Percentiles rank a stretch among this genome's conserved stretches.
Evolutionary conservation across 2,888 invertebrate species (phyloP).

Genomic region (Bombylius major): DNA sequence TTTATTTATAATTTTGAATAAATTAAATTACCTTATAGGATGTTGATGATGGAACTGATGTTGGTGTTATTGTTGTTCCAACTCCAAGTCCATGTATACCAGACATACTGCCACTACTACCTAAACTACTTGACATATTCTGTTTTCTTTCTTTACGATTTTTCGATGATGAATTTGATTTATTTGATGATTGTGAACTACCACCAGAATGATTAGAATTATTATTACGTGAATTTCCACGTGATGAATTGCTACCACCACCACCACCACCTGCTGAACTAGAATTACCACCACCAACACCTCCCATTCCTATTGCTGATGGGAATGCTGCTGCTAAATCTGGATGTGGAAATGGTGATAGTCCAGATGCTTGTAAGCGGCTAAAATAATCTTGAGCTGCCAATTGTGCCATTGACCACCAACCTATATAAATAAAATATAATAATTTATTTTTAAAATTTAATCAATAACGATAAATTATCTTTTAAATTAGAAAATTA

Average conservation of each 20-base stretch:
- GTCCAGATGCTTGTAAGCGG: slow-evolving; percentile 65
- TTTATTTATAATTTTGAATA: not conserved
- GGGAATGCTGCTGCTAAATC: slow-evolving; percentile 48
- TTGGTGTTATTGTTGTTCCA: slow-evolving; percentile 29
- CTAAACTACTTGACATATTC: slow-evolving; percentile 29
- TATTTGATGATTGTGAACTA: slow-evolving; percentile 23
- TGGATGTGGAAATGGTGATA: slow-evolving; percentile 55
- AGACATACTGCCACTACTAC: slow-evolving; percentile 24
- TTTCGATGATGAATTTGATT: slow-evolving; percentile 28
- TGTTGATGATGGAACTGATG: slow-evolving; percentile 22
- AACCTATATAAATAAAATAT: slow-evolving; percentile 46
- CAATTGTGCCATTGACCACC: slow-evolving; percentile 87
- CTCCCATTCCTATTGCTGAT: slow-evolving; percentile 29
- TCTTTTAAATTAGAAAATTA: not conserved
- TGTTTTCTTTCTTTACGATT: slow-evolving; percentile 34
- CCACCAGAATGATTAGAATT: slow-evolving; percentile 8
- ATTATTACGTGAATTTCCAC: not conserved
- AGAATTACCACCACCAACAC: slow-evolving; percentile 21
- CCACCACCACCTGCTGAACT: slow-evolving; percentile 25
- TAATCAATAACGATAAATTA: not conserved
- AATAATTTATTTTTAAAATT: not conserved
- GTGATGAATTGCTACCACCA: slow-evolving; percentile 16
- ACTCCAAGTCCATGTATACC: slow-evolving; percentile 31
- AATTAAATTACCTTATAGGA: slow-evolving; percentile 25
- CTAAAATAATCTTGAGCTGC: slow-evolving; percentile 80